Evolutionary conservation across 2,888 invertebrate genomes (phyloP), one percentile per base, ranked within the genome.

Genomic region (Anthophora plumipes): DNA sequence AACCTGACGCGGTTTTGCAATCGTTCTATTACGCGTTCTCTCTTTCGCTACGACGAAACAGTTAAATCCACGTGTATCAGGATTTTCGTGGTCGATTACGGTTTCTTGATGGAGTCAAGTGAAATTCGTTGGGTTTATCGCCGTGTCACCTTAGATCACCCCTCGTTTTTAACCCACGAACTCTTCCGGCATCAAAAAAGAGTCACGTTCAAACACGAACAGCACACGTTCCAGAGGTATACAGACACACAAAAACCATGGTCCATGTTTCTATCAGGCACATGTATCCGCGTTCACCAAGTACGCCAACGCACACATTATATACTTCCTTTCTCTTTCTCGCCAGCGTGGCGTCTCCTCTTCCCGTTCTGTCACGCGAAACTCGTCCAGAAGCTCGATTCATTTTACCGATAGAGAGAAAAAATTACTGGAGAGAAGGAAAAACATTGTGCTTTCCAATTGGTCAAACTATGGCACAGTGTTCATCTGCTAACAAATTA

Each of bases 161-260:
- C 11, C 14, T 64, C 39, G 17, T n/a, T 41, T 11, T n/a, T 60
- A 46, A 17, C 12, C n/a, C 37, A 22, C 39, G 48, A n/a, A 70
- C 14, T 37, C 22, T 48, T 68, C 60, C 59, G 17, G 59, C 31
- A 46, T 57, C 43, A 46, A 12, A 54, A 63, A 46, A 61, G 54
- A 59, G 20, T 54, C 81, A 80, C 81, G 80, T 80, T 71, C 75
- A 75, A 80, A 82, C 81, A 82, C 80, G 81, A 80, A 82, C 81
- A 81, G 25, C 60, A 81, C 80, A 74, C 69, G 64, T 46, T 69
- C 69, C 69, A 48, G 73, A 54, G 55, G 54, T n/a, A 66, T 63
- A 77, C 61, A 72, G 8, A 72, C 67, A 80, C 61, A 80, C 73
- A 48, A 37, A 80, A 63, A 75, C 46, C 37, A 61, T 31, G 12